Percentiles rank a stretch among this genome's conserved stretches.
Conservation (phyloP, 2,797 vertebrate genomes). For the Nyctalus aviator region DNA sequence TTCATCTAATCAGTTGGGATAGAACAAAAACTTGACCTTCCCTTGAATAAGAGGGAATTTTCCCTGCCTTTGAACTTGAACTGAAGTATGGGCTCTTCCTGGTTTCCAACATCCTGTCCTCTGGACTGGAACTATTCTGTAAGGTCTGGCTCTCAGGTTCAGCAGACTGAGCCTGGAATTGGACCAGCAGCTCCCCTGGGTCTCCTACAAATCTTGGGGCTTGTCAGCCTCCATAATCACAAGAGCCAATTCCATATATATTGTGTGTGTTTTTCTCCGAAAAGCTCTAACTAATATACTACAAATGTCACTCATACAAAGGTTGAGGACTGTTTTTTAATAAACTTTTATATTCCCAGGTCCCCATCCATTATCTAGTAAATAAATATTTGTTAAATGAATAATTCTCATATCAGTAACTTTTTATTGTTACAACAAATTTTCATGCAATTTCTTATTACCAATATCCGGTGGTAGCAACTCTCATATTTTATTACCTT, state of each 20-base stretch:
- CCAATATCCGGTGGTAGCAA: not conserved
- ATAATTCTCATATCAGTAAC: not conserved
- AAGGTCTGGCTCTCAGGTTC: not conserved
- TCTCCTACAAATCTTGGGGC: not conserved
- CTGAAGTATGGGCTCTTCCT: not conserved
- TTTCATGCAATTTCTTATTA: not conserved
- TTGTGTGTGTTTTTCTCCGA: not conserved
- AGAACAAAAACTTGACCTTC: not conserved
- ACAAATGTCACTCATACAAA: not conserved
- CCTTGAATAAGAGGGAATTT: not conserved
- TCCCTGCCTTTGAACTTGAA: not conserved
- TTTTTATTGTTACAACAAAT: not conserved
- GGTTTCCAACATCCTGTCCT: rapidly evolving
- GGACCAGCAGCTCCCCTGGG: not conserved
- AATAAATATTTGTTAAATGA: not conserved
- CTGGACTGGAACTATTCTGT: not conserved
- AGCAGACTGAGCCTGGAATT: not conserved
- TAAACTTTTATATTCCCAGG: not conserved
- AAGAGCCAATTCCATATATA: not conserved
- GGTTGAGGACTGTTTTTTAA: not conserved
- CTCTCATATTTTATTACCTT: not conserved
- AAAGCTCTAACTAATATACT: not conserved
- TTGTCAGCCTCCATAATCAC: not conserved
- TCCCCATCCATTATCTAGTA: not conserved
- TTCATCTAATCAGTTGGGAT: not conserved